Evolutionary conservation across 2,113 vertebrate genomes (phyloP), one percentile per base, ranked within the genome.

Genomic region (Lepus europaeus): DNA sequence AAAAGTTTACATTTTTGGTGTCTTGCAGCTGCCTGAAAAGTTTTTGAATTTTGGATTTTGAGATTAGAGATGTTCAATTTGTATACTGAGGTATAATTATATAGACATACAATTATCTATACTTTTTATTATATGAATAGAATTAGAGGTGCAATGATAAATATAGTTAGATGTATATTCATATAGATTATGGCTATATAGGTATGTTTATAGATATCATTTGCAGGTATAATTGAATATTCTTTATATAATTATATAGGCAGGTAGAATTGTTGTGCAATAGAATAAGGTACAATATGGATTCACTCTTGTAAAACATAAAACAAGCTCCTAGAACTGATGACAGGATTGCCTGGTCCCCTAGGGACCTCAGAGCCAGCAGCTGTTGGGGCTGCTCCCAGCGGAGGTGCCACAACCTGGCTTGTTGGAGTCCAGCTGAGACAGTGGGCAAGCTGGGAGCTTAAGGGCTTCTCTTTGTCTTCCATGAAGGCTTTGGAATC

Each of bases 161-260:
- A 39, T 90, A 45, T 63, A 86, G 31, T 70, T 86, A 61, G 33
- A 39, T 53, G 27, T 89, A 73, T 77, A 85, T 25, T 31, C 66
- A 86, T 29, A 4, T 76, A 70, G 4, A 59, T 66, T 82, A 53
- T 83, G 64, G 33, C 51, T 90, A 3, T 74, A 56, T 70, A 85
- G 61, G 31, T 76, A 25, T 72, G 20, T 64, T 16, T 63, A 27
- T 70, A 83, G 66, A 61, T 89, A 27, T 51, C 39, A 72, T 12
- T 82, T 89, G 45, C 59, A 91, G 49, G 20, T 83, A 64, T n/a
- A 80, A 80, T 39, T 88, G 74, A 93, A 1, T 94, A 36, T 89
- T 59, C 4, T 49, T 9, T 90, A 16, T 82, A 33, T 53, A 49
- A 53, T 85, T n/a, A 29, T 36, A 23, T 61, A 51, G 63, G 19